phyloP scores from a whole-genome alignment of 2,888 invertebrate genomes.

The Malacosoma neustria region DNA sequence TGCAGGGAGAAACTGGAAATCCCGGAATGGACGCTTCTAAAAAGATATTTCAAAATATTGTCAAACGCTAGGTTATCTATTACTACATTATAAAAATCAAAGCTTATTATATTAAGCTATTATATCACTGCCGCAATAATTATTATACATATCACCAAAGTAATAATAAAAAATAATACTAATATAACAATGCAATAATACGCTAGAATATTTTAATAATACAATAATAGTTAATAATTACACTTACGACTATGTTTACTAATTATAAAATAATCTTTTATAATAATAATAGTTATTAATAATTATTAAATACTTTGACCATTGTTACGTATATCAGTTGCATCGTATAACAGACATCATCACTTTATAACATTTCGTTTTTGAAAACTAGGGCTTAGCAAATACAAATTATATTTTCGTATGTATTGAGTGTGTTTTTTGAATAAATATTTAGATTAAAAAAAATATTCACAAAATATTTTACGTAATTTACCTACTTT shows the following conservation, averaged over 20 bases:
- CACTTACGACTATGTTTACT: constrained; percentile 17
- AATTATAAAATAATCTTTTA: constrained; percentile 28
- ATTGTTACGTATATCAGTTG: constrained; percentile 68
- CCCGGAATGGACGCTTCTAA: too few species aligned
- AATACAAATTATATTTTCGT: too few species aligned
- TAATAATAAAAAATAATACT: constrained; percentile 13
- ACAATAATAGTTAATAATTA: constrained; percentile 20
- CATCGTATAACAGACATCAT: constrained; percentile 13
- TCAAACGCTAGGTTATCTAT: too few species aligned
- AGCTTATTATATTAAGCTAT: too few species aligned
- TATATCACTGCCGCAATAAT: constrained; percentile 5
- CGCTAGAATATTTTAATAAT: constrained; percentile 8
- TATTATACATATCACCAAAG: constrained; percentile 11
- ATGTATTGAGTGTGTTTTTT: too few species aligned
- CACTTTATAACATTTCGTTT: background rate
- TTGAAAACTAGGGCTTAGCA: background rate
- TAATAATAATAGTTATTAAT: constrained; percentile 16
- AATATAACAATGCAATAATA: constrained; percentile 36
- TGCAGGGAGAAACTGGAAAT: too few species aligned
- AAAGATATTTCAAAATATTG: too few species aligned
- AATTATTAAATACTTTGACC: constrained; percentile 31
- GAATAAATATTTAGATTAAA: too few species aligned
- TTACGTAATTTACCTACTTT: too few species aligned
- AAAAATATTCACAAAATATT: too few species aligned
- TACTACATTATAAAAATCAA: too few species aligned